phyloP scores from a whole-genome alignment of 2,113 vertebrate species.

The Hemibagrus wyckioides region DNA sequence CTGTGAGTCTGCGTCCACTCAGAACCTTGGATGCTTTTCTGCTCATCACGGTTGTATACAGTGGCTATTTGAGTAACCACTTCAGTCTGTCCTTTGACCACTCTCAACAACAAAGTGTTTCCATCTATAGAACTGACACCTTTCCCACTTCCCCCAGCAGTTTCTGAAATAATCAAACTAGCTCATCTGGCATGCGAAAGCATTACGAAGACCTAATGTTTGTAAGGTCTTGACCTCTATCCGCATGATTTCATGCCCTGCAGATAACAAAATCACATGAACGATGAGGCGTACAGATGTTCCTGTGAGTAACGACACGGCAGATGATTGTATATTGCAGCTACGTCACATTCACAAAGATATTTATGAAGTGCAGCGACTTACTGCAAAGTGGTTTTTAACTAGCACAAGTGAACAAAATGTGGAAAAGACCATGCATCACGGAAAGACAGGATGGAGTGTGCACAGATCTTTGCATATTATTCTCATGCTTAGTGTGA shows the following conservation, averaged over 20 bases:
- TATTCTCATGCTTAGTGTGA: neutral
- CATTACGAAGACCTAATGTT: neutral
- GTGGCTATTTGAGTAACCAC: neutral
- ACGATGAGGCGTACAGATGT: neutral
- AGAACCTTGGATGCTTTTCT: neutral
- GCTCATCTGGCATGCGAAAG: neutral
- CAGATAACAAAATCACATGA: neutral
- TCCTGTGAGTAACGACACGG: neutral
- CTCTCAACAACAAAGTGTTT: neutral
- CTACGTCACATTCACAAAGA: neutral
- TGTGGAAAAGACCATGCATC: neutral
- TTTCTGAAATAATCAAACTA: neutral
- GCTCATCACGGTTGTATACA: neutral
- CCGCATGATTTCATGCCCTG: neutral
- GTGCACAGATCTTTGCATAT: neutral
- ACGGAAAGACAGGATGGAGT: neutral
- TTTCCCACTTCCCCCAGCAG: neutral
- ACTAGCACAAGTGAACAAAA: neutral
- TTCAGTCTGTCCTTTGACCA: neutral
- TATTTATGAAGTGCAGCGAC: neutral
- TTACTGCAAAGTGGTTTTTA: neutral
- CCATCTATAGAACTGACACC: neutral
- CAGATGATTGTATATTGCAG: neutral
- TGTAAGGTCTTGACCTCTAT: neutral
- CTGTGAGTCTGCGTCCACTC: no score